These are phyloP conservation scores for Lydus trimaculatus DNA, from an alignment of 2,888 invertebrate species.

Conservation along the genomic window DNA sequence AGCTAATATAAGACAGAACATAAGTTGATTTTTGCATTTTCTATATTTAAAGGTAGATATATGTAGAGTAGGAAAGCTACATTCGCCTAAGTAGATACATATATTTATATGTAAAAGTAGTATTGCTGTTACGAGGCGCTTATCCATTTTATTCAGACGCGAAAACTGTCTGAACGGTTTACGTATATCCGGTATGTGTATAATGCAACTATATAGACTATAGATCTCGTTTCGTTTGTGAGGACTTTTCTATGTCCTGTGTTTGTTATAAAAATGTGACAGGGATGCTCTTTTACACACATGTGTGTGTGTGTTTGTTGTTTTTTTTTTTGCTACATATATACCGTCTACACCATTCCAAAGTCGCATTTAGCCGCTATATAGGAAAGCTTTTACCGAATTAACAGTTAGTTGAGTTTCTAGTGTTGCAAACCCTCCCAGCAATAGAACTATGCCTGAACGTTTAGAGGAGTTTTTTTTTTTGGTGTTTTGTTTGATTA, in stretches of 20 bases:
- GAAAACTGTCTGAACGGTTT: conserved; percentile 31
- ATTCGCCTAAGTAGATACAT: neutral
- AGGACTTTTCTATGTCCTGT: conserved; percentile 52
- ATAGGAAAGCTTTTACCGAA: conserved; percentile 60
- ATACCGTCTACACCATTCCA: conserved; percentile 40
- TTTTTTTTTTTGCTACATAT: neutral
- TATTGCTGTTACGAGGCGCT: conserved; percentile 20
- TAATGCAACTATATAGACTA: conserved; percentile 12
- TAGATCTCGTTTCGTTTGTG: conserved; percentile 50
- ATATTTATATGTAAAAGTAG: conserved; percentile 7
- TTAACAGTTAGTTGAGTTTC: conserved; percentile 52
- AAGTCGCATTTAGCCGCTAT: conserved; percentile 54
- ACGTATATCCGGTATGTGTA: conserved; percentile 21
- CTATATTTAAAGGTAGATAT: neutral
- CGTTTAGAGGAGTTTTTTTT: conserved; percentile 1
- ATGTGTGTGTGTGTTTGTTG: neutral
- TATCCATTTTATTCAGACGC: conserved; percentile 25
- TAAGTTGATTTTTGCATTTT: neutral
- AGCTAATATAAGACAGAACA: neutral
- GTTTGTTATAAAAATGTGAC: conserved; percentile 38
- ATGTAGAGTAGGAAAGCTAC: neutral
- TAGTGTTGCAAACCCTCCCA: conserved; percentile 28
- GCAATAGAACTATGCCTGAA: neutral
- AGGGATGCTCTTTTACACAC: conserved; percentile 46
- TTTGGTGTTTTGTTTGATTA: conserved; percentile 25